Base-by-base conservation (phyloP, 2,113 vertebrate species). In the Prinia subflava region DNA sequence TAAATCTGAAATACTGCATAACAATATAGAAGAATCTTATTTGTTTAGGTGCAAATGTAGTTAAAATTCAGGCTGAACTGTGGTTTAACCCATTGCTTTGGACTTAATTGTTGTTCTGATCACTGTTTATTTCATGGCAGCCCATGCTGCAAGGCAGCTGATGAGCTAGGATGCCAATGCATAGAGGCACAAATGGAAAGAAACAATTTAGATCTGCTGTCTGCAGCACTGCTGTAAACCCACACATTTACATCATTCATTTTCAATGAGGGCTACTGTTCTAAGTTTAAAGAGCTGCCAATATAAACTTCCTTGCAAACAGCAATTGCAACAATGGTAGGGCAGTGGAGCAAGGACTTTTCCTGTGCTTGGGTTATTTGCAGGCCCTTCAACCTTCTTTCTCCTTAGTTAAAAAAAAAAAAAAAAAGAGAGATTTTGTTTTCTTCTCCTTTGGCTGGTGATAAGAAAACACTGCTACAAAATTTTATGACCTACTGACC, bases 401-500 rank as follows among this genome's bases (percentile, higher is more conserved):
- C 57, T 88, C 68, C 79, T 92, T 88, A 74, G 11, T 63, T 92
- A 69, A 92, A 85, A 91, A 64, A 59, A 53, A 33, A 33, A 22
- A 20, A 21, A 31, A 10, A 28, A 41, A 31, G 15, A 89, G 41
- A 39, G 17, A 74, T 88, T 92, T 90, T 77, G 30, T 86, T 83
- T 79, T 86, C 80, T 92, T 71, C 39, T 83, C 33, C 81, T 92
- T 85, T 37, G 33, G 33, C 62, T 80, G 69, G 20, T 1, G 5
- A 53, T 64, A 83, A 90, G 83, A 74, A 92, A 92, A 57, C 18
- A 20, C 57, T 53, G 28, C 13, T 76, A 42, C 10, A 62, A 94
- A 95, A 94, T 94, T 63, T 60, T 89, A 25, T 84, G 69, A 92
- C 90, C 88, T 85, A 5, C 31, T 88, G 80, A 84, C 68, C 75